phyloP scores from a whole-genome alignment of 1,140 invertebrate species.

The Araneus ventricosus region DNA sequence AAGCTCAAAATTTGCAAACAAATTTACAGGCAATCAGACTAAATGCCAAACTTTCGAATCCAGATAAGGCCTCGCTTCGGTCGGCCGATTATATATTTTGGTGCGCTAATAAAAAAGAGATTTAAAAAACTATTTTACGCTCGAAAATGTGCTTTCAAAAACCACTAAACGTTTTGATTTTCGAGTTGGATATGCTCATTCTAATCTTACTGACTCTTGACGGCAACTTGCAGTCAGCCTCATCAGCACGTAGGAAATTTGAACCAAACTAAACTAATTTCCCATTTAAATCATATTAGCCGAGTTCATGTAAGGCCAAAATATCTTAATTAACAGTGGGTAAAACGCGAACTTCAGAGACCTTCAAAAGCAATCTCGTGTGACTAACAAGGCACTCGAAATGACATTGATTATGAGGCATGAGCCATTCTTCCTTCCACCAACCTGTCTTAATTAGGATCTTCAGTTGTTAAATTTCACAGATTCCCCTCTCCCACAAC shows the following conservation, averaged over 20 bases:
- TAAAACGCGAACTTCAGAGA: not conserved
- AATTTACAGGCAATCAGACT: too few species aligned
- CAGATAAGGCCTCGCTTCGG: too few species aligned
- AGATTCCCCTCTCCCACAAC: not conserved
- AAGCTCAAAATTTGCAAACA: too few species aligned
- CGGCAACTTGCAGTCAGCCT: too few species aligned
- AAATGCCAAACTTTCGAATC: too few species aligned
- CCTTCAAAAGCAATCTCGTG: not conserved
- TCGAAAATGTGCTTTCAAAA: too few species aligned
- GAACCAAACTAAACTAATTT: not conserved
- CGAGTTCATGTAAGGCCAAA: not conserved
- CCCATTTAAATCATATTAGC: not conserved
- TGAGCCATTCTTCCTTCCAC: not conserved
- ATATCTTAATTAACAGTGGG: not conserved
- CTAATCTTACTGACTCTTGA: too few species aligned
- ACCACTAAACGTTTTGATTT: too few species aligned
- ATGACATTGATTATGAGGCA: not conserved
- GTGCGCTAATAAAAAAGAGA: too few species aligned
- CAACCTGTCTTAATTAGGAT: not conserved
- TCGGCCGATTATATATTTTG: too few species aligned
- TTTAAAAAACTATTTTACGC: too few species aligned
- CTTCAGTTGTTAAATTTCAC: not conserved
- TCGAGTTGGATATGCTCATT: too few species aligned
- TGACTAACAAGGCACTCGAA: not conserved
- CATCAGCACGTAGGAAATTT: not conserved